A percentile compares a stretch with the other conserved stretches of the same genome.
phyloP scores from a whole-genome alignment of 1,140 invertebrate genomes.

The Holotrichia oblita region DNA sequence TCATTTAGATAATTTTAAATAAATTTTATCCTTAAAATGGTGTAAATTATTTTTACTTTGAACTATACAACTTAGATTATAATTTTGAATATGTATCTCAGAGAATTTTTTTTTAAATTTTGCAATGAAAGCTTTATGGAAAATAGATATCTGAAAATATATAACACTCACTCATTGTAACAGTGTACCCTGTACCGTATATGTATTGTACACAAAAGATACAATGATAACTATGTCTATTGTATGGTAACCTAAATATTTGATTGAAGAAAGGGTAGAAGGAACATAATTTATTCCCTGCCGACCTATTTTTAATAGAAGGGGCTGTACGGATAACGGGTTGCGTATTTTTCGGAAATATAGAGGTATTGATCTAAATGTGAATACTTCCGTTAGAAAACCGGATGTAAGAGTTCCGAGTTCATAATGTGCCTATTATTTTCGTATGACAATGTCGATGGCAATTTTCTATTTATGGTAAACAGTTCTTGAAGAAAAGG shows the following conservation, averaged over 20 bases:
- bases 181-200: constrained; percentile 11
- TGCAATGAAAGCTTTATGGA: no score
- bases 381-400: not conserved
- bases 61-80: no score
- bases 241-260: constrained; percentile 42
- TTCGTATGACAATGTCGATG: not conserved
- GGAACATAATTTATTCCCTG: constrained; percentile 38
- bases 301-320: constrained; percentile 28
- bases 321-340: constrained; percentile 29
- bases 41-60: not conserved
- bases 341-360: constrained; percentile 21
- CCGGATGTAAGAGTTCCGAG: constrained; percentile 8
- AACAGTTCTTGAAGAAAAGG: constrained; percentile 1
- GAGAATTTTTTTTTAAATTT: no score
- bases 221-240: constrained; percentile 42
- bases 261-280: constrained; percentile 40
- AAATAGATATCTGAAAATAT: no score
- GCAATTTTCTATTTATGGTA: constrained; percentile 15
- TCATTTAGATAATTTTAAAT: not conserved
- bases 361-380: not conserved
- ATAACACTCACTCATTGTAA: not conserved
- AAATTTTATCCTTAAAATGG: not conserved
- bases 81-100: no score
- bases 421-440: constrained; percentile 25
- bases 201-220: constrained; percentile 29